A percentile compares a stretch with the other conserved stretches of the same genome.
phyloP scores from a whole-genome alignment of 2,113 vertebrate genomes.

The Tetrao urogallus region DNA sequence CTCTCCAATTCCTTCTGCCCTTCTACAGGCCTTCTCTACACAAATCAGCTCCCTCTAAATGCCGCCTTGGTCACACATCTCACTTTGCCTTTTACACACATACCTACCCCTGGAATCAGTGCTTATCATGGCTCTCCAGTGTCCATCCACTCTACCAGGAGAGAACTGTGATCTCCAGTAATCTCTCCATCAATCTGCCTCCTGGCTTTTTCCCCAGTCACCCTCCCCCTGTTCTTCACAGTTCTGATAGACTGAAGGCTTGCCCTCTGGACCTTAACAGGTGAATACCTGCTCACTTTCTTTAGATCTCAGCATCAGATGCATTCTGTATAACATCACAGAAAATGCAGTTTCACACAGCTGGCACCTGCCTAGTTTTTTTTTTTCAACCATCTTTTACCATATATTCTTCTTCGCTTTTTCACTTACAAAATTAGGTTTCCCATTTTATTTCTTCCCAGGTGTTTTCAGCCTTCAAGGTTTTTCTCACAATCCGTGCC shows the following conservation, averaged over 20 bases:
- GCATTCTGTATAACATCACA: neutral
- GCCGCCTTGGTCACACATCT: neutral
- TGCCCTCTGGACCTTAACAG: neutral
- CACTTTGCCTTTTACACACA: neutral
- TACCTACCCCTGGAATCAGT: neutral
- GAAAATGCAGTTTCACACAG: neutral
- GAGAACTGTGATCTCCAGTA: neutral
- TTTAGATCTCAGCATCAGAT: neutral
- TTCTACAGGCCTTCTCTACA: neutral
- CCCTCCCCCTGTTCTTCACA: neutral
- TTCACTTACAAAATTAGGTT: neutral
- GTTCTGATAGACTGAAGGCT: neutral
- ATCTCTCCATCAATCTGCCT: neutral
- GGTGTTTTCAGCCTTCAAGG: neutral
- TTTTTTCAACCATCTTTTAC: neutral
- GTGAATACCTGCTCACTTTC: neutral
- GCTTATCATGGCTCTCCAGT: neutral
- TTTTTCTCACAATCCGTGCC: neutral
- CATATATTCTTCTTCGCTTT: neutral
- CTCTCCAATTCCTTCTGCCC: neutral
- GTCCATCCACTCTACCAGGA: neutral
- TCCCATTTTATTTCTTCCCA: neutral
- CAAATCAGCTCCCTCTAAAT: neutral
- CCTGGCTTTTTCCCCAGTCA: neutral
- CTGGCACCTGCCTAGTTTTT: neutral